A percentile compares a stretch with the other conserved stretches of the same genome.
These are phyloP conservation scores for Lepidurus apus DNA, from an alignment of 1,140 invertebrate species.

Conservation along the genomic window DNA sequence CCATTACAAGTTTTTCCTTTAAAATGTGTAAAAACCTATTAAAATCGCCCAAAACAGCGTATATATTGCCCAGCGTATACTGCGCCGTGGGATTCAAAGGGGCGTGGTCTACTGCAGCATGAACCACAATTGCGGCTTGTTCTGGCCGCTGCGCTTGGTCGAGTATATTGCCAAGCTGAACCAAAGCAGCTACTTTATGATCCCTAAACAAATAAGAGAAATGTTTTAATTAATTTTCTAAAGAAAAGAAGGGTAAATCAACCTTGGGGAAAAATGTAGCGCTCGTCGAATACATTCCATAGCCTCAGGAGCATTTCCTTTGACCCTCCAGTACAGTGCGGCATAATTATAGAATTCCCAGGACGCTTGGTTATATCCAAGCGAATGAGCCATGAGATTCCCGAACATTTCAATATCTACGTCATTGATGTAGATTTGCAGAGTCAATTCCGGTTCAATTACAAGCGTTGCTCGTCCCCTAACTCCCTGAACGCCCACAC, in stretches of 20 bases:
- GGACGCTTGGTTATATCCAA: conserved; percentile 65
- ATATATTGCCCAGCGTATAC: conserved; percentile 71
- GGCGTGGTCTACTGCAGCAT: conserved; percentile 71
- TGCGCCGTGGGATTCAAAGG: conserved; percentile 64
- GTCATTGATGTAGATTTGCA: conserved; percentile 57
- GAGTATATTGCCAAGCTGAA: conserved; percentile 74
- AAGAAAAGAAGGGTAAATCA: conserved; percentile 38
- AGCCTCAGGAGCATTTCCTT: conserved; percentile 68
- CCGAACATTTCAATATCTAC: conserved; percentile 61
- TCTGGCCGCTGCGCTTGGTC: conserved; percentile 64
- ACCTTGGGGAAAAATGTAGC: conserved; percentile 71
- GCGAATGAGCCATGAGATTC: conserved; percentile 56
- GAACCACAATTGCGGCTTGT: conserved; percentile 72
- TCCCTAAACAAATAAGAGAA: conserved; percentile 49
- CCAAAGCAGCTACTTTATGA: conserved; percentile 69
- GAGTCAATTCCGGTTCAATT: conserved; percentile 57
- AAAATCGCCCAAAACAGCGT: conserved; percentile 60
- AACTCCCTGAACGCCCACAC: conserved; percentile 50
- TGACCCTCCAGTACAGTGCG: conserved; percentile 76
- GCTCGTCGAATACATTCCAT: conserved; percentile 74
- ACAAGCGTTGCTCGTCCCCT: conserved; percentile 58
- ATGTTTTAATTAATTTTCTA: background rate
- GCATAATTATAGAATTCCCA: conserved; percentile 81
- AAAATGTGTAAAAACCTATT: conserved; percentile 45
- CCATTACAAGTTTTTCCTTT: conserved; percentile 31